A percentile compares a stretch with the other conserved stretches of the same genome.
Evolutionary conservation across 1,140 invertebrate species (phyloP).

Genomic region (Mylabris phalerata): DNA sequence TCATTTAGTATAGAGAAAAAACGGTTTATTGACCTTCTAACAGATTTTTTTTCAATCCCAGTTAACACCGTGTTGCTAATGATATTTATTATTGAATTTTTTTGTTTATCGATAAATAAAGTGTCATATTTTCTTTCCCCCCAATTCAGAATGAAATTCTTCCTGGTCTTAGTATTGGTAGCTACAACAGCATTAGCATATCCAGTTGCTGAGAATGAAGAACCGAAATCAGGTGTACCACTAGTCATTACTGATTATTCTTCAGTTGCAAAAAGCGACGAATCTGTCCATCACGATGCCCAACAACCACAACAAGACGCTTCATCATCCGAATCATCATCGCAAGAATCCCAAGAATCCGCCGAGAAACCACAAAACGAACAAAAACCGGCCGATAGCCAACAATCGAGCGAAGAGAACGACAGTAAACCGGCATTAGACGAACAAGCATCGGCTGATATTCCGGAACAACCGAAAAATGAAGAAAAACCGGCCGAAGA

Average conservation of each 20-base stretch:
- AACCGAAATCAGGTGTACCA: conserved; percentile 33
- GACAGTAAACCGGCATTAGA: conserved; percentile 13
- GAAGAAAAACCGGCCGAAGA: conserved; percentile 11
- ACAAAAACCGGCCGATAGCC: conserved; percentile 12
- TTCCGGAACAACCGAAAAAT: not conserved
- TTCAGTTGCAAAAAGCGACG: conserved; percentile 37
- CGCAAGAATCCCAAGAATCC: conserved; percentile 19
- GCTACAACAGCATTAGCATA: conserved; percentile 36
- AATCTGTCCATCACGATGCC: not conserved
- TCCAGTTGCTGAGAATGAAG: conserved; percentile 35
- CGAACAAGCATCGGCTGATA: conserved; percentile 10
- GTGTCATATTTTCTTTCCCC: not conserved
- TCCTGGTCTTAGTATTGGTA: conserved; percentile 34
- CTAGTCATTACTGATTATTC: conserved; percentile 42
- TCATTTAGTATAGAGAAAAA: too few species aligned
- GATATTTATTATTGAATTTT: not conserved
- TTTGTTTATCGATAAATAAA: not conserved
- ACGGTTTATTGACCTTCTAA: too few species aligned
- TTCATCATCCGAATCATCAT: conserved; percentile 43
- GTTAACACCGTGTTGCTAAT: too few species aligned
- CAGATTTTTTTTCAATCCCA: too few species aligned
- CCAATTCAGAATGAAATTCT: conserved; percentile 40
- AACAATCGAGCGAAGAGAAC: conserved; percentile 10
- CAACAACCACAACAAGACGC: conserved; percentile 10
- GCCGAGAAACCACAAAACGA: conserved; percentile 17